Evolutionary conservation across 2,113 vertebrate genomes (phyloP).

Genomic region (Jacana jacana): DNA sequence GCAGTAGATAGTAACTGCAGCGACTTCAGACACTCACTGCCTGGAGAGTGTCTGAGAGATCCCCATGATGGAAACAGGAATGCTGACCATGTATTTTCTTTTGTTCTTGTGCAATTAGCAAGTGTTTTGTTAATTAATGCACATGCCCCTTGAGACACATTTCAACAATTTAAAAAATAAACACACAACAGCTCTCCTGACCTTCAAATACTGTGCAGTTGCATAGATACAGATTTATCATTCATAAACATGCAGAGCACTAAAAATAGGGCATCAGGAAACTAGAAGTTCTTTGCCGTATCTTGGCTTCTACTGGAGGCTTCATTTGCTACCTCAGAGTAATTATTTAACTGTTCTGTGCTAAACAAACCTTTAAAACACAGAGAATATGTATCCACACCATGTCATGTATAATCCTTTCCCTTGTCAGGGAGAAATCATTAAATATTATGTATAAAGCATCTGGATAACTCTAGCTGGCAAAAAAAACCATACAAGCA

Average conservation of each 20-base stretch:
- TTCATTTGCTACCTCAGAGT: not conserved
- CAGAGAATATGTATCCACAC: not conserved
- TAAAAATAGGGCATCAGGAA: not conserved
- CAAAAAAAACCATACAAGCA: not conserved
- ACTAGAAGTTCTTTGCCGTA: not conserved
- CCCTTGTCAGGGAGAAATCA: not conserved
- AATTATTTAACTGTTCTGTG: not conserved
- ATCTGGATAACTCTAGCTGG: not conserved
- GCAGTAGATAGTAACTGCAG: not conserved
- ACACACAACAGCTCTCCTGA: not conserved
- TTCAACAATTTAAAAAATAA: not conserved
- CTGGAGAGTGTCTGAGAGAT: not conserved
- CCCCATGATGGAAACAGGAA: not conserved
- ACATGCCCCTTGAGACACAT: not conserved
- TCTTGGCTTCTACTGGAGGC: not conserved
- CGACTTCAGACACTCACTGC: not conserved
- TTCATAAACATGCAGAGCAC: not conserved
- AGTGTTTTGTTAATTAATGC: constrained; percentile 36
- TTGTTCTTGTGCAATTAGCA: constrained; percentile 39
- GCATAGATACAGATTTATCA: not conserved
- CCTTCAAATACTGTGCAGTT: not conserved
- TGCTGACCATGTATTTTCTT: constrained; percentile 27
- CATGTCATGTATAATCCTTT: not conserved
- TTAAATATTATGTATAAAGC: not conserved
- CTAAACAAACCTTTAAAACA: not conserved